These are phyloP conservation scores for Andricus quercusramuli DNA, from an alignment of 2,888 invertebrate genomes.

Conservation along the genomic window DNA sequence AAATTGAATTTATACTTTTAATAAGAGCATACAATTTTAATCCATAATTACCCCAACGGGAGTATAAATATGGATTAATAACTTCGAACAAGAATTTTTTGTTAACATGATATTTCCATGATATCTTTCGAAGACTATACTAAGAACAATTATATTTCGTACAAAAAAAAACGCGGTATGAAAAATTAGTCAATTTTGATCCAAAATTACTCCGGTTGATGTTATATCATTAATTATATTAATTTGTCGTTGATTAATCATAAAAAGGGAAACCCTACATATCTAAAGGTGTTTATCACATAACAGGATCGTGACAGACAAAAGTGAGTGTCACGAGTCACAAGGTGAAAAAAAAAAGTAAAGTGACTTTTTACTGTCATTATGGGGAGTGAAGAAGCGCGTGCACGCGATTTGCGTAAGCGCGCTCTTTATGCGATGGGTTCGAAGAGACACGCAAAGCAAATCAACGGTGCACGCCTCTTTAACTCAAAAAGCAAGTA, in stretches of 20 bases:
- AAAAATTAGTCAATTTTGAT: no score
- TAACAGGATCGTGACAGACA: background rate
- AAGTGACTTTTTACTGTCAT: background rate
- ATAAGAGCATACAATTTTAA: no score
- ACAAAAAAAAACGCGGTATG: no score
- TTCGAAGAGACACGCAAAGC: conserved; percentile 30
- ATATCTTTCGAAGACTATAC: no score
- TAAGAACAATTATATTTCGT: no score
- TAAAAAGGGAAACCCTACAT: background rate
- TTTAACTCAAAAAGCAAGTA: conserved; percentile 24
- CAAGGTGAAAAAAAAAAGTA: background rate
- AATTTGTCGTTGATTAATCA: background rate
- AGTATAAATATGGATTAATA: no score
- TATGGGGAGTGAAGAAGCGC: conserved; percentile 29
- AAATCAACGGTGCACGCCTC: conserved; percentile 37
- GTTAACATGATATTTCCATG: no score
- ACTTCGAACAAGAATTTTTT: no score
- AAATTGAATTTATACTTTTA: no score
- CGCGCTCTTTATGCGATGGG: conserved; percentile 11
- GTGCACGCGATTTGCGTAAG: conserved; percentile 38
- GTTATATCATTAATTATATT: background rate
- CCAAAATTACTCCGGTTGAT: no score
- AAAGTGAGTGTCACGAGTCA: background rate
- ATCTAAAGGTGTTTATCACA: conserved; percentile 1
- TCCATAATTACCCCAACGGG: no score